These are phyloP conservation scores for Cyprinodon brontotheroides DNA, from an alignment of 2,113 vertebrate species.

Conservation along the genomic window DNA sequence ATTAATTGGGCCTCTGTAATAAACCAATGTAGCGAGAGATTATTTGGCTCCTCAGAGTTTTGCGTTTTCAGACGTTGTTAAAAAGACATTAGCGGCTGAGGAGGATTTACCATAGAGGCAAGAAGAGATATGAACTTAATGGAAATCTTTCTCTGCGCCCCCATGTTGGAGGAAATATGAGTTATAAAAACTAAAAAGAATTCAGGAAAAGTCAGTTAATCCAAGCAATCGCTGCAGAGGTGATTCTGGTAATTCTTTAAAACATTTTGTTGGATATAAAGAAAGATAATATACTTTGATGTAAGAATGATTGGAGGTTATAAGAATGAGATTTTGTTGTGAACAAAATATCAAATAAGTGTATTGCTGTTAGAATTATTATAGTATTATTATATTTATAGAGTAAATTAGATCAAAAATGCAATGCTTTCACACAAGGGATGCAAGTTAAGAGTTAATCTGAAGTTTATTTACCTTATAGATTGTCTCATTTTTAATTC, in stretches of 20 bases:
- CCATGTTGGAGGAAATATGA: constrained; percentile 32
- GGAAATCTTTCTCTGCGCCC: constrained; percentile 55
- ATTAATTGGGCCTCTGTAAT: constrained; percentile 61
- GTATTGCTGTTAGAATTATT: no score
- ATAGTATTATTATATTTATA: no score
- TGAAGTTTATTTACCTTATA: no score
- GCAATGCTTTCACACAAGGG: no score
- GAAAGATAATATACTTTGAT: neutral
- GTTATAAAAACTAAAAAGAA: neutral
- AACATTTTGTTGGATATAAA: neutral
- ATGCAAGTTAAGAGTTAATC: no score
- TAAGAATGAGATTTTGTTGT: no score
- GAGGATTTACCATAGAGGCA: constrained; percentile 38
- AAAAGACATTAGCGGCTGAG: constrained; percentile 52
- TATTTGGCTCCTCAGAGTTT: constrained; percentile 23
- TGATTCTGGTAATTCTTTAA: neutral
- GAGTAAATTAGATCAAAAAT: no score
- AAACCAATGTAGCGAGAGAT: constrained; percentile 29
- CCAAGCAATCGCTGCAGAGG: neutral
- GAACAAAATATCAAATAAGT: no score
- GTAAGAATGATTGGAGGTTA: neutral
- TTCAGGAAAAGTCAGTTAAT: neutral
- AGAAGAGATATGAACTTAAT: constrained; percentile 59
- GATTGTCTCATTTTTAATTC: no score
- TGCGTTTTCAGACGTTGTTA: constrained; percentile 58